These are phyloP conservation scores for Napeogenes inachia DNA, from an alignment of 2,888 invertebrate species.

Conservation along the genomic window DNA sequence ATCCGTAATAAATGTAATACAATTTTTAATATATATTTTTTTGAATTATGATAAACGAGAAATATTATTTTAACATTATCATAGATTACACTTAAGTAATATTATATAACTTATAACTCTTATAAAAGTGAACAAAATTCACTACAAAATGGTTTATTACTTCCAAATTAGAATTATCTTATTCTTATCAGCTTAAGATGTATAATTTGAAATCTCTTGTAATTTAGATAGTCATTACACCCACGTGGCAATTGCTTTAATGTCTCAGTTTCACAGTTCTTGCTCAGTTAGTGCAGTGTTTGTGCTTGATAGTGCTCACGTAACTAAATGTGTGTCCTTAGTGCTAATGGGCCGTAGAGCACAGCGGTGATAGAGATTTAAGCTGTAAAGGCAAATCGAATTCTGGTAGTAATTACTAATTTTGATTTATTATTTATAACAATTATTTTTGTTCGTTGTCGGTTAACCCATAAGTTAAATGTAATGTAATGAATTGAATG, in stretches of 20 bases:
- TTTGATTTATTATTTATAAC: not conserved
- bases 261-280: conserved; percentile 11
- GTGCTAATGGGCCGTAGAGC: conserved; percentile 1
- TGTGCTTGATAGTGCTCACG: conserved; percentile 6
- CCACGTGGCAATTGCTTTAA: conserved; percentile 8
- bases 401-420: not conserved
- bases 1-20: too few species aligned
- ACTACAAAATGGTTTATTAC: not conserved
- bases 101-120: not conserved
- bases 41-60: too few species aligned
- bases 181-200: not conserved
- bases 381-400: conserved; percentile 4
- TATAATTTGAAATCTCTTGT: conserved; percentile 2
- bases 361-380: not conserved
- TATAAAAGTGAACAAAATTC: not conserved
- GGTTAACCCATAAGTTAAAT: too few species aligned
- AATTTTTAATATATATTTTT: too few species aligned
- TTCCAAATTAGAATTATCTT: not conserved
- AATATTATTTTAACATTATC: too few species aligned
- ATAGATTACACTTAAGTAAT: not conserved
- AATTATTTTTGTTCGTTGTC: not conserved
- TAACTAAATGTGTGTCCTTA: conserved; percentile 4
- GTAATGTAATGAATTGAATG: too few species aligned
- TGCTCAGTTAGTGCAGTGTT: conserved; percentile 11
- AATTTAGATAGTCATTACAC: conserved; percentile 2